A percentile compares a stretch with the other conserved stretches of the same genome.
phyloP scores from a whole-genome alignment of 2,888 invertebrate genomes.

The Brenthis daphne region DNA sequence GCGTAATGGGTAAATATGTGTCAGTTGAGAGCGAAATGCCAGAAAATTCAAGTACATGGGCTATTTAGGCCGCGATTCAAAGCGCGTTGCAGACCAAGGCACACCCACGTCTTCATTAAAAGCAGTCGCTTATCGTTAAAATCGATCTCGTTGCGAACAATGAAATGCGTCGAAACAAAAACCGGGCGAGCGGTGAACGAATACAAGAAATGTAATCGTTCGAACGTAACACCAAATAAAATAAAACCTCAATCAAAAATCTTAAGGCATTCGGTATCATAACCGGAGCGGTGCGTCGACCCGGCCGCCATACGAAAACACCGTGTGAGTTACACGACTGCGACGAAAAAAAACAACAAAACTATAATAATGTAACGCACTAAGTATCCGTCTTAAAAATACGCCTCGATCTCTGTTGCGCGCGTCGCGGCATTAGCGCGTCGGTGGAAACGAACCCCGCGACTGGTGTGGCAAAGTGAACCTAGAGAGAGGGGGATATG shows the following conservation, averaged over 20 bases:
- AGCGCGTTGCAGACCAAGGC: constrained; percentile 41
- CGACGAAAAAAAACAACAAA: constrained; percentile 71
- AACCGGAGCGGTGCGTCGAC: constrained; percentile 77
- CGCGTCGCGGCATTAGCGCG: constrained; percentile 72
- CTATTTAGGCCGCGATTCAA: constrained; percentile 25
- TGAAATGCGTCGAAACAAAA: constrained; percentile 78
- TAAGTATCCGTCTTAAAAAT: constrained; percentile 81
- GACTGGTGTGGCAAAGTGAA: constrained; percentile 19
- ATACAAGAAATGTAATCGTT: constrained; percentile 78
- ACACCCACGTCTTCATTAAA: constrained; percentile 80
- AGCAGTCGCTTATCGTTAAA: constrained; percentile 69
- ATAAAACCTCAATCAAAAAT: constrained; percentile 81
- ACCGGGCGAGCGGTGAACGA: constrained; percentile 73
- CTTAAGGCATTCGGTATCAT: constrained; percentile 77
- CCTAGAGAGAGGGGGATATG: constrained; percentile 38
- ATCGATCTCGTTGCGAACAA: constrained; percentile 80
- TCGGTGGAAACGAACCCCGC: constrained; percentile 46
- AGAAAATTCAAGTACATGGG: constrained; percentile 25
- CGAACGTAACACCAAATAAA: constrained; percentile 75
- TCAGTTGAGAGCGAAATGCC: constrained; percentile 11
- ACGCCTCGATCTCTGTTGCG: constrained; percentile 72
- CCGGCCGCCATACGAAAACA: constrained; percentile 69
- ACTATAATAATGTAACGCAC: constrained; percentile 79
- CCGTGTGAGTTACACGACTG: constrained; percentile 73
- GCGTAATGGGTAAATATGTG: constrained; percentile 28